Conservation (phyloP, 2,113 vertebrate genomes). For the Antennarius striatus region DNA sequence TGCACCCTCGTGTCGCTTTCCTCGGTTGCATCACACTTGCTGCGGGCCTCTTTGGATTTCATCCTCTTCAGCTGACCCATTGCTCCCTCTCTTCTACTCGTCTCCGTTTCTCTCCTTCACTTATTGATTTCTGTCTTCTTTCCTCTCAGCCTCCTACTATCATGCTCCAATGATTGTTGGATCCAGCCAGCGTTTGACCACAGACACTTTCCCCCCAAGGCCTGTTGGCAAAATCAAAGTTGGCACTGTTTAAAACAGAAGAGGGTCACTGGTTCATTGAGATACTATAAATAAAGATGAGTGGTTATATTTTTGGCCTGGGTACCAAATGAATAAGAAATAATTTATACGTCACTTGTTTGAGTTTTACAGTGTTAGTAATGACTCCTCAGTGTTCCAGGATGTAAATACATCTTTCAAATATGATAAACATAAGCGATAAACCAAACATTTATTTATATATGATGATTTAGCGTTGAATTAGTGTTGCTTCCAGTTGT, state of each 20-base stretch:
- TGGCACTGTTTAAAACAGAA: conserved; percentile 40
- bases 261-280: conserved; percentile 28
- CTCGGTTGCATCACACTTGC: conserved; percentile 7
- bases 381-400: neutral
- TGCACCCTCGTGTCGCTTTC: conserved; percentile 19
- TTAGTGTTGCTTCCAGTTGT: no score
- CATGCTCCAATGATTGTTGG: conserved; percentile 45
- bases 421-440: neutral
- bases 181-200: conserved; percentile 40
- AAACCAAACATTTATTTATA: neutral
- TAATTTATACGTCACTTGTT: no score
- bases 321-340: neutral
- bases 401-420: conserved; percentile 1
- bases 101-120: conserved; percentile 40
- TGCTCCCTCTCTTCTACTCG: conserved; percentile 2
- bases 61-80: conserved; percentile 29
- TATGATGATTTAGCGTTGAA: neutral
- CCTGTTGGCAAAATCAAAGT: conserved; percentile 46
- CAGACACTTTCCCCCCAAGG: conserved; percentile 39
- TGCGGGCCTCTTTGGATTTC: conserved; percentile 37
- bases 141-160: conserved; percentile 32
- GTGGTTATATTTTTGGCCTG: conserved; percentile 25
- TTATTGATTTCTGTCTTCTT: conserved; percentile 62
- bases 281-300: conserved; percentile 24
- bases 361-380: neutral